Evolutionary conservation across 2,797 vertebrate species (phyloP).

Genomic region (Phalanger gymnotis): DNA sequence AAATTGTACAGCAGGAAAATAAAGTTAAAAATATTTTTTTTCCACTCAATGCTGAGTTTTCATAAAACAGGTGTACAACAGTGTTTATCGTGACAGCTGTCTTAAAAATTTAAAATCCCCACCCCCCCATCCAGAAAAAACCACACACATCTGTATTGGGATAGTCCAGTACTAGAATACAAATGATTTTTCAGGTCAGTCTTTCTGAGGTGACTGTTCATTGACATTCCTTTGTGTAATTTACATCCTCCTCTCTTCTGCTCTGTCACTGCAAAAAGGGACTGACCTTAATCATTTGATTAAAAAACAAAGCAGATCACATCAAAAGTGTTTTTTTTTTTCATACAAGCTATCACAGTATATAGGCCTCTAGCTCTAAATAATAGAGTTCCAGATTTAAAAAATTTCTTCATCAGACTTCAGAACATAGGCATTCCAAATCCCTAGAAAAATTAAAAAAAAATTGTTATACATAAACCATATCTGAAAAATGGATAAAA

Average conservation of each 20-base stretch:
- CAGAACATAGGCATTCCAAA: constrained; percentile 99
- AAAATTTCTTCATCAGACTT: constrained; percentile 88
- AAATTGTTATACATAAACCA: constrained; percentile 36
- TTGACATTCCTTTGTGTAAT: constrained; percentile 81
- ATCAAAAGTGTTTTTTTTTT: constrained; percentile 87
- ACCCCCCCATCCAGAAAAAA: constrained; percentile 84
- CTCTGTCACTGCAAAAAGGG: constrained; percentile 85
- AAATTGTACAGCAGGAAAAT: constrained; percentile 92
- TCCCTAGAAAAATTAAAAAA: constrained; percentile 86
- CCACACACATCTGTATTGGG: constrained; percentile 81
- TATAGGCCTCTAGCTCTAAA: constrained; percentile 92
- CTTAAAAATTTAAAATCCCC: constrained; percentile 88
- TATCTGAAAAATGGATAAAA: constrained; percentile 42
- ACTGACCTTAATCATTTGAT: constrained; percentile 88
- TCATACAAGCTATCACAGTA: constrained; percentile 92
- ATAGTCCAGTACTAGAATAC: constrained; percentile 86
- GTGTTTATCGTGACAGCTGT: constrained; percentile 87
- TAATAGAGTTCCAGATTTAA: constrained; percentile 90
- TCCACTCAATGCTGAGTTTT: constrained; percentile 87
- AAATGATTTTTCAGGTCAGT: constrained; percentile 87
- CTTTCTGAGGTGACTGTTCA: constrained; percentile 85
- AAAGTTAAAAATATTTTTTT: constrained; percentile 90
- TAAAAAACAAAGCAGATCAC: constrained; percentile 89
- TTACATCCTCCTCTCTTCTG: constrained; percentile 85
- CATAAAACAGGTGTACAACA: constrained; percentile 89